phyloP scores from a whole-genome alignment of 2,888 invertebrate species.

The Fragum fragum region DNA sequence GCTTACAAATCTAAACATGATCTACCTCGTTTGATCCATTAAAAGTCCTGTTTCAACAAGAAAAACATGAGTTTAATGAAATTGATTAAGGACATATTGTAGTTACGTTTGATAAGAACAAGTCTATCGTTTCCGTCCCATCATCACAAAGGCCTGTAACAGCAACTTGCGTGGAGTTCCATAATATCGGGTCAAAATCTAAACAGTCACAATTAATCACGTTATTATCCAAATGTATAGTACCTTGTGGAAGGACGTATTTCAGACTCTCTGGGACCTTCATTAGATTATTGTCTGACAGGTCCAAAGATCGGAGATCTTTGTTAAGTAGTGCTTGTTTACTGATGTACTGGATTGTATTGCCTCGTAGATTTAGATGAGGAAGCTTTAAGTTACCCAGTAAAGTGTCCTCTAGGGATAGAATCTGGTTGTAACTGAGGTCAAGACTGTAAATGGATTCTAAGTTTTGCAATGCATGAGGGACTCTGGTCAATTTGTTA shows the following conservation, averaged over 20 bases:
- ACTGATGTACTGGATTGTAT: slow-evolving; percentile 5
- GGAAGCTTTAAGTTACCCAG: neutral
- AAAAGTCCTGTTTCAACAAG: too few species aligned
- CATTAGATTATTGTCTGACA: neutral
- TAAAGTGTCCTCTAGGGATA: neutral
- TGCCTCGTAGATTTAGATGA: neutral
- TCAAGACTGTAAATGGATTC: neutral
- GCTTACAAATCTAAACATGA: too few species aligned
- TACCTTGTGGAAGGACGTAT: neutral
- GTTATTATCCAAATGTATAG: slow-evolving; percentile 3
- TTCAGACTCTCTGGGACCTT: neutral
- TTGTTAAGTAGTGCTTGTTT: neutral
- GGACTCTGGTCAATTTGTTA: slow-evolving; percentile 2
- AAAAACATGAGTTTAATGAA: too few species aligned
- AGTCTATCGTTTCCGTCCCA: neutral
- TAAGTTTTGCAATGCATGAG: neutral
- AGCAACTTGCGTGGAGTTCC: slow-evolving; percentile 1
- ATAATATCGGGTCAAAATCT: neutral
- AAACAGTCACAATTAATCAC: neutral
- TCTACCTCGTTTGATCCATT: too few species aligned
- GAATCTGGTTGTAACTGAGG: slow-evolving; percentile 2
- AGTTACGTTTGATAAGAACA: neutral
- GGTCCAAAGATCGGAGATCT: neutral
- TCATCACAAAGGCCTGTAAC: neutral
- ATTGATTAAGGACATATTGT: neutral